Evolutionary conservation across 2,888 invertebrate species (phyloP), one percentile per base, ranked within the genome.

Genomic region (Deroplatys truncata): DNA sequence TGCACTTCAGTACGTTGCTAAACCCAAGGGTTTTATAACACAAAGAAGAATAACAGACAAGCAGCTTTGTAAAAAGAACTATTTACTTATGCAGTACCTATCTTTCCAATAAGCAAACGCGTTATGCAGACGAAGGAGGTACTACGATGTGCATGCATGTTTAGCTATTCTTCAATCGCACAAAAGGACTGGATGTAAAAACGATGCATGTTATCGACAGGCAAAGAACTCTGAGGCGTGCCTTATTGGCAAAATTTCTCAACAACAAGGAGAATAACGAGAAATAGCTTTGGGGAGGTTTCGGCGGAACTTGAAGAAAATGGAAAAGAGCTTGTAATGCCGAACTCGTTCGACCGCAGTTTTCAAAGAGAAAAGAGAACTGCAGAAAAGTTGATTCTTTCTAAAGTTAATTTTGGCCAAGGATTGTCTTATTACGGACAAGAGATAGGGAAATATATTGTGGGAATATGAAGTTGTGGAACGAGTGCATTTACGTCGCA

Each of bases 261-360:
- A 31, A 28, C 87, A 87, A 82, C n/a, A 87, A 87, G 56, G 25
- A 72, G 83, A 87, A 83, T 72, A 87, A 87, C 82, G 43, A 87
- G 83, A 83, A 87, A 87, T 87, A 83, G 35, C 87, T 43, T 28
- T 35, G 43, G 82, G 87, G 16, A 72, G 56, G 56, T 72, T 35
- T 9, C 13, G n/a, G 5, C 25, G 25, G 82, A 29, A 49, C 25
- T 49, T 72, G 86, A 86, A 82, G 29, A 72, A 87, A 72, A 82
- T 43, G 87, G 83, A 87, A 87, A 49, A 29, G 84, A 87, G 15
- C 83, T n/a, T 16, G 82, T 35, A 83, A 87, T 83, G 28, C 83
- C n/a, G 83, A 87, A 87, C 82, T 87, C 87, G n/a, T 82, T 87
- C 87, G 82, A n/a, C 83, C 87, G 35, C 25, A 83, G 83, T 43